A percentile compares a stretch with the other conserved stretches of the same genome.
Evolutionary conservation across 2,888 invertebrate species (phyloP).

Genomic region (Ypsolopha sequella): DNA sequence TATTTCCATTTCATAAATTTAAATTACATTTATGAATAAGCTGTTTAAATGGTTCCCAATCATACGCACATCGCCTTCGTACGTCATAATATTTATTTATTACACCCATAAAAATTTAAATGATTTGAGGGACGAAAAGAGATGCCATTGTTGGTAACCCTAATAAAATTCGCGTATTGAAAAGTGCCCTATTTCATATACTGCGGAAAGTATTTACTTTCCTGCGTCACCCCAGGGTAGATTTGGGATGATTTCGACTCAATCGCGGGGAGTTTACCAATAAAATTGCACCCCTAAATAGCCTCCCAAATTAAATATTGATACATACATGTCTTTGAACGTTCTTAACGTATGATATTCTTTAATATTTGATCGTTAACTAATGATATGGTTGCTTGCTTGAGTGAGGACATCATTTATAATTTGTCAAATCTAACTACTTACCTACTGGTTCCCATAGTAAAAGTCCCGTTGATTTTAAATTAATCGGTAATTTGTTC

Average conservation of each 20-base stretch:
- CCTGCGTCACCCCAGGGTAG: constrained; percentile 34
- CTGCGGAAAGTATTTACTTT: constrained; percentile 30
- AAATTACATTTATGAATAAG: no score
- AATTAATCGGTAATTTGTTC: background rate
- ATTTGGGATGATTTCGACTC: constrained; percentile 22
- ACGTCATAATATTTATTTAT: background rate
- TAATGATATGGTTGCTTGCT: background rate
- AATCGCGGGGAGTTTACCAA: background rate
- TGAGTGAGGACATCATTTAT: background rate
- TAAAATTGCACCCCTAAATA: background rate
- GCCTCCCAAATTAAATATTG: background rate
- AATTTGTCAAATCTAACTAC: no score
- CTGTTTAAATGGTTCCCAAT: no score
- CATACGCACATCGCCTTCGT: background rate
- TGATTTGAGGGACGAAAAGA: background rate
- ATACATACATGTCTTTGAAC: no score
- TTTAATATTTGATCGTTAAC: background rate
- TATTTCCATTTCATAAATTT: background rate
- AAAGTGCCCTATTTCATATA: constrained; percentile 48
- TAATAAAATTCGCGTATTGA: constrained; percentile 57
- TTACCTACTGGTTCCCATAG: no score
- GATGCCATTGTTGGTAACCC: constrained; percentile 54
- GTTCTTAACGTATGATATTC: no score
- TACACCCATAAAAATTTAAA: background rate
- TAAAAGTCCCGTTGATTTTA: background rate